Base-by-base conservation (phyloP, 2,888 invertebrate genomes). In the Cerastis rubricosa region DNA sequence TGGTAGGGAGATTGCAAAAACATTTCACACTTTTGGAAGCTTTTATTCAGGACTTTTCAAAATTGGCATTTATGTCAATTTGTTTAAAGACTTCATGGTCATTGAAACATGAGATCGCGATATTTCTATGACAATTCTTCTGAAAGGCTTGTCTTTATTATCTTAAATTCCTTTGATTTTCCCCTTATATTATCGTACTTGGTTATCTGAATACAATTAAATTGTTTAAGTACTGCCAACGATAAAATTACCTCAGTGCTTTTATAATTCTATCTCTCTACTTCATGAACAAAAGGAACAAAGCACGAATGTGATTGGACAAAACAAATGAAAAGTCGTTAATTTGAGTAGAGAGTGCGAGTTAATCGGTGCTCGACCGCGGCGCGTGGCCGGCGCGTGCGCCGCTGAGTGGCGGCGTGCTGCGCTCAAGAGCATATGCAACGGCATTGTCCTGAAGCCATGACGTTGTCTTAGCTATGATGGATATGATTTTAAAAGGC, bases 341-440 rank as follows among this genome's bases (percentile, higher is more conserved):
- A 87, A 86, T 88, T 88, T 79, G 79, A 87, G 85, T 85, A 77
- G 77, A 77, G 85, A 88, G 83, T 78, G 85, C 76, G 76, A 90
- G 90, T 91, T 89, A 92, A 89, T 90, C 87, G 87, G 83, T 74
- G 85, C 84, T 85, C 78, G 85, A 86, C 84, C 85, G 84, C 81
- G 90, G 87, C 94, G 91, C 95, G 95, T 93, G 95, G 80, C 93
- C 78, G 91, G 1, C 95, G 93, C 93, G 95, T 92, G 95, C 92
- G 87, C 88, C 22, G 70, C 82, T 84, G 83, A 95, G 95, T 85
- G 95, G 92, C 93, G 89, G 86, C 94, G 87, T 91, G 95, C 95
- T 93, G 95, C 75, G 94, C 85, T 95, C 91, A 90, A 95, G 95
- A 94, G 94, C 96, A 95, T 96, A 95, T 96, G 95, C 93, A 87